These are phyloP conservation scores for Habropoda laboriosa DNA, from an alignment of 1,140 invertebrate species.

Conservation along the genomic window DNA sequence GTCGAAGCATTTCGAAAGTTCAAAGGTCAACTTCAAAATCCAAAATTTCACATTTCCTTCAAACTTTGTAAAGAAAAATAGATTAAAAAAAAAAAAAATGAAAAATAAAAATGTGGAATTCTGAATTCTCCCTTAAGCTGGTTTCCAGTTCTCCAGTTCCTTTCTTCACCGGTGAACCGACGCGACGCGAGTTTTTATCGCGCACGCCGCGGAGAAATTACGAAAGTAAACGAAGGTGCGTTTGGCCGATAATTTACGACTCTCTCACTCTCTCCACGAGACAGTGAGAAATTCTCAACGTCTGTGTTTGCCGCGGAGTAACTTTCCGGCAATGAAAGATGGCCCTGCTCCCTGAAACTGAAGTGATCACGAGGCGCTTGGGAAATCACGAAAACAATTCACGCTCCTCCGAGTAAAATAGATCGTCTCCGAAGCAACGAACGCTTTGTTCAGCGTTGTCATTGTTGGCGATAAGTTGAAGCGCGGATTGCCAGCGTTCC, in stretches of 20 bases:
- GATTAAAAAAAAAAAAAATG: no score
- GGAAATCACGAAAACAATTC: slow-evolving; percentile 66
- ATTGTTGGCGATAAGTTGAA: slow-evolving; percentile 9
- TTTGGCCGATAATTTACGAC: slow-evolving; percentile 30
- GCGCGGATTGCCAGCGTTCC: neutral
- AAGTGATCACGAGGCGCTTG: slow-evolving; percentile 60
- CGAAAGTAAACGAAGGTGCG: neutral
- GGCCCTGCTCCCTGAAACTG: slow-evolving; percentile 36
- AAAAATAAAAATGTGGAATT: no score
- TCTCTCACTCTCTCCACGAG: slow-evolving; percentile 5
- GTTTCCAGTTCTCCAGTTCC: neutral
- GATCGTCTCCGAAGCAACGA: slow-evolving; percentile 27
- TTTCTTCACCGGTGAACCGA: neutral
- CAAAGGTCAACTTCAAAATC: no score
- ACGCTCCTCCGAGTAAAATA: slow-evolving; percentile 39
- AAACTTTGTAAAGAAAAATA: no score
- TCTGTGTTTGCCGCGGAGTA: slow-evolving; percentile 26
- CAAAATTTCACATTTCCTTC: no score
- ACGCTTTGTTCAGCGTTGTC: slow-evolving; percentile 23
- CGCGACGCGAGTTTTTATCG: neutral
- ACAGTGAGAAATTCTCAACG: slow-evolving; percentile 53
- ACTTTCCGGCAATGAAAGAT: slow-evolving; percentile 62
- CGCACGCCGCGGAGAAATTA: neutral
- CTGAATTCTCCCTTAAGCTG: neutral
- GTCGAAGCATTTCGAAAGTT: no score